phyloP scores from a whole-genome alignment of 2,797 vertebrate species.

The Microctenopoma steveboyesi region DNA sequence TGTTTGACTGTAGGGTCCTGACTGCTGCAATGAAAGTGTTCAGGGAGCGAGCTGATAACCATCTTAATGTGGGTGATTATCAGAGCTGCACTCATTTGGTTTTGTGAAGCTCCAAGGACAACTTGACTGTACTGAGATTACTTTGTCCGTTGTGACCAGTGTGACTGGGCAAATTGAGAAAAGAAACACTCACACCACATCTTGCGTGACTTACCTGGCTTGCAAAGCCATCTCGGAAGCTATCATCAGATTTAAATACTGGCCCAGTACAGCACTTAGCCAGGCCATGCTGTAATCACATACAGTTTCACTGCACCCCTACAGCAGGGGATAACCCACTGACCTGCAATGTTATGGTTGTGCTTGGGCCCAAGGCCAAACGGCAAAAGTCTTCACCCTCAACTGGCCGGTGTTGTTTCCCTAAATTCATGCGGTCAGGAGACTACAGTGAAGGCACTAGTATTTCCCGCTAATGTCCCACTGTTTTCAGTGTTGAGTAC shows the following conservation, averaged over 20 bases:
- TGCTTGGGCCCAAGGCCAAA: conserved; percentile 25
- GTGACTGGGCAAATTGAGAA: no score
- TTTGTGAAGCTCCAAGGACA: no score
- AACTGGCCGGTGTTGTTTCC: conserved; percentile 7
- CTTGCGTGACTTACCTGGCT: background rate
- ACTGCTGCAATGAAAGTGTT: no score
- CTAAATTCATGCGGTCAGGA: conserved; percentile 23
- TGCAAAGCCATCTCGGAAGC: conserved; percentile 16
- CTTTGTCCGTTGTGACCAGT: no score
- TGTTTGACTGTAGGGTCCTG: no score
- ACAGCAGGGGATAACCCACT: conserved; percentile 45
- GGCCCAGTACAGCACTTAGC: conserved; percentile 24
- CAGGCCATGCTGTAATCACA: conserved; percentile 41
- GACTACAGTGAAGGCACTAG: background rate
- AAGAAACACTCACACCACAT: no score
- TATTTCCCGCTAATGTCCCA: background rate
- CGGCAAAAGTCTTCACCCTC: conserved; percentile 29
- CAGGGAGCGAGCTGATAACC: no score
- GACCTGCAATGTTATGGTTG: conserved; percentile 50
- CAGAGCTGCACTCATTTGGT: no score
- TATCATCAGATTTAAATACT: conserved; percentile 28
- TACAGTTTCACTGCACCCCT: conserved; percentile 27
- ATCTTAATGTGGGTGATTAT: no score
- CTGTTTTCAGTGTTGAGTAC: background rate
- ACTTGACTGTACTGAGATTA: no score